phyloP scores from a whole-genome alignment of 2,113 vertebrate genomes.

The Enhydra lutris region DNA sequence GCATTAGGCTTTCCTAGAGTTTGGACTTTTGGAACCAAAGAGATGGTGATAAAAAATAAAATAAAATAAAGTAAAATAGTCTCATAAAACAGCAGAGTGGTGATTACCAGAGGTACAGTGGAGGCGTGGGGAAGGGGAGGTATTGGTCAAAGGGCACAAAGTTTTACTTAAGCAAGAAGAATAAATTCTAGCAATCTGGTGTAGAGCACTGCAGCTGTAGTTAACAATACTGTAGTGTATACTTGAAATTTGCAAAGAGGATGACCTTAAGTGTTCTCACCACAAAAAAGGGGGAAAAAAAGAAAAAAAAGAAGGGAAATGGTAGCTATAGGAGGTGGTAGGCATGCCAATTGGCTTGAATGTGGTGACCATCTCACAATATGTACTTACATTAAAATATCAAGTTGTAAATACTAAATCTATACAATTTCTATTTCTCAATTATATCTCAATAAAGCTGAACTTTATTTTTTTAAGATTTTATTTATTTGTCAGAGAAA shows the following conservation, averaged over 20 bases:
- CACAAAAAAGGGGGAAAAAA: background rate
- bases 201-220: background rate
- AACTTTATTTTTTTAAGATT: background rate
- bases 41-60: too few species aligned
- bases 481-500: too few species aligned
- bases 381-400: background rate
- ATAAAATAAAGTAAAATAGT: too few species aligned
- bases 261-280: background rate
- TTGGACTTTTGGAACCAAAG: too few species aligned
- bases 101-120: background rate
- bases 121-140: too few species aligned
- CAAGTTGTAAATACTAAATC: background rate
- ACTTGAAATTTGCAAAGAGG: background rate
- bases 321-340: background rate
- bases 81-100: background rate
- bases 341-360: background rate
- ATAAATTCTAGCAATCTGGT: background rate
- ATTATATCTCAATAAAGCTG: background rate
- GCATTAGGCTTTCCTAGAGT: too few species aligned
- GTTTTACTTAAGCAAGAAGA: background rate
- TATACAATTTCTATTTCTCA: background rate
- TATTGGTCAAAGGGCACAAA: background rate
- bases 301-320: background rate
- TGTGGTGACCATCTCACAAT: background rate
- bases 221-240: background rate